phyloP scores from a whole-genome alignment of 2,113 vertebrate species.

The Heptranchias perlo region DNA sequence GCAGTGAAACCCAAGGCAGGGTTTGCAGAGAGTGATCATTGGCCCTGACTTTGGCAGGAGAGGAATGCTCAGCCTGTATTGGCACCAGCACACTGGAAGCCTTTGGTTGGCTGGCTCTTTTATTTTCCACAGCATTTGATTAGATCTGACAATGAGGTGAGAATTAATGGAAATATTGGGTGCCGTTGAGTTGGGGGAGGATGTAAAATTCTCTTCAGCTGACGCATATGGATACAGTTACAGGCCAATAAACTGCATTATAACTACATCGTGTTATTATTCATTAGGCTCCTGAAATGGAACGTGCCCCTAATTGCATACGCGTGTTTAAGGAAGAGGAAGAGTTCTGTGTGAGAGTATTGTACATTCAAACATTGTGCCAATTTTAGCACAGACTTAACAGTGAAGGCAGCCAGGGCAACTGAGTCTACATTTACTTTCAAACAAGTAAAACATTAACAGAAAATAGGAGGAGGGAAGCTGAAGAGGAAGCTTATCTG shows the following conservation, averaged over 20 bases:
- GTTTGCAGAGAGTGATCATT: neutral
- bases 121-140: neutral
- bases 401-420: neutral
- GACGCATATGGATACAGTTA: no score
- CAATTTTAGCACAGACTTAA: neutral
- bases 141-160: neutral
- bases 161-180: constrained; percentile 6
- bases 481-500: neutral
- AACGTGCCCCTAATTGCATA: neutral
- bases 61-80: neutral
- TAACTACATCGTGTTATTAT: neutral
- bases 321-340: neutral
- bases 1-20: neutral
- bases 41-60: neutral
- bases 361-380: neutral
- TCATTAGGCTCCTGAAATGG: neutral
- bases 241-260: neutral
- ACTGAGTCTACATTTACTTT: neutral
- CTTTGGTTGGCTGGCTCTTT: neutral
- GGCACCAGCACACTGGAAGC: neutral
- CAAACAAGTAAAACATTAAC: neutral
- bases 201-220: neutral
- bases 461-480: neutral
- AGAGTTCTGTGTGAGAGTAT: neutral
- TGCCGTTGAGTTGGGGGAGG: neutral